Base-by-base conservation (phyloP, 2,888 invertebrate species). In the Dinocampus coccinellae region DNA sequence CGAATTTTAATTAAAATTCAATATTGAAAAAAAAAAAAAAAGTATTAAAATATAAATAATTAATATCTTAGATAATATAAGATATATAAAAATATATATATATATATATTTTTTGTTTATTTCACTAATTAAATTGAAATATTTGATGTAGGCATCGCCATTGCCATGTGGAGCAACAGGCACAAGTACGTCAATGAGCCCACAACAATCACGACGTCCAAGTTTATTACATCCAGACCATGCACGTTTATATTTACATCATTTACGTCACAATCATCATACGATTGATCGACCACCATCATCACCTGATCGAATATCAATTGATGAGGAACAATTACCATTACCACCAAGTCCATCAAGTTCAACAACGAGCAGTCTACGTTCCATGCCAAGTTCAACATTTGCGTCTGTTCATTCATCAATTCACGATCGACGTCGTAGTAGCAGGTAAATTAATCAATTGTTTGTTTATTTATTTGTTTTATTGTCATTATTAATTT, bases 191-290 rank as follows among this genome's bases (percentile, higher is more conserved):
- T 81, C 84, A n/a, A 83, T 83, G 60, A 86, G 87, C 26, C 86
- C 88, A 10, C 85, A 84, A 70, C 84, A 83, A 68, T 87, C 85
- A 0, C 80, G 88, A 20, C 88, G 92, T 69, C 91, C 91, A 66
- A 91, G 92, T 77, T 88, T 93, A 2, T 88, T 93, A 69, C 93
- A 93, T 88, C 93, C 93, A 7, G 92, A 93, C 81, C 92, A 93
- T 84, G 93, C 93, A 24, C 88, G 92, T 11, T 87, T 92, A n/a
- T 89, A 92, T 73, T 87, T 90, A 24, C 87, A 84, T 62, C 83
- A 85, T 71, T 76, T 83, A 80, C 83, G 84, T 85, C 84, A 81
- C 85, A 89, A 79, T 70, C 84, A 84, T 71, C 88, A 74, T 84
- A 86, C 22, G 85, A 88, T 81, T n/a, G 77, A 81, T 20, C 84